These are phyloP conservation scores for Chelonus formosanus DNA, from an alignment of 2,888 invertebrate genomes.

Conservation along the genomic window DNA sequence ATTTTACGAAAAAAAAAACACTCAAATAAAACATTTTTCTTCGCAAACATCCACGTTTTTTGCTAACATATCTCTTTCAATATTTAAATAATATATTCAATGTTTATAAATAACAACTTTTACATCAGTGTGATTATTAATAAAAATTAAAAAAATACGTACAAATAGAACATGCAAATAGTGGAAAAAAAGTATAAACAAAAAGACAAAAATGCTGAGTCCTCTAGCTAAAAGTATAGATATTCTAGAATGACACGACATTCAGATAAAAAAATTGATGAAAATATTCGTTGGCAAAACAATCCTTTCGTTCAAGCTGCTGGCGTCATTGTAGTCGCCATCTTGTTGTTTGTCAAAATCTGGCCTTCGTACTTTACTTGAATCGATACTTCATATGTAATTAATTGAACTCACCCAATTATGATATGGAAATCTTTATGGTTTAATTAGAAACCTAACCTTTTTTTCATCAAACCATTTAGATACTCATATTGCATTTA, in stretches of 20 bases:
- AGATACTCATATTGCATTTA: too few relatives aligned
- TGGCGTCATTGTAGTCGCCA: slow-evolving; percentile 53
- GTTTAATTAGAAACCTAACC: too few relatives aligned
- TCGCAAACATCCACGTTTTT: neutral
- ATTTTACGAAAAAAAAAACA: slow-evolving; percentile 12
- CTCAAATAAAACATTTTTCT: slow-evolving; percentile 1
- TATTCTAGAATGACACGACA: slow-evolving; percentile 57
- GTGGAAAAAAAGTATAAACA: neutral
- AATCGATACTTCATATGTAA: neutral
- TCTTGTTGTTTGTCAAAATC: slow-evolving; percentile 63
- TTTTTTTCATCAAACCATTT: too few relatives aligned
- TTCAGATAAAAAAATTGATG: slow-evolving; percentile 44
- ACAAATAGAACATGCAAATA: slow-evolving; percentile 49
- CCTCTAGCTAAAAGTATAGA: slow-evolving; percentile 42
- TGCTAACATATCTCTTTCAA: neutral
- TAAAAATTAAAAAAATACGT: slow-evolving; percentile 2
- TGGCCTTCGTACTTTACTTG: slow-evolving; percentile 39
- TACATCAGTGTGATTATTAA: slow-evolving; percentile 15
- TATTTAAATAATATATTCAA: slow-evolving; percentile 6
- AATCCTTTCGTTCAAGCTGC: slow-evolving; percentile 52
- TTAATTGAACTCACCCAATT: neutral
- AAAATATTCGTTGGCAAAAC: slow-evolving; percentile 50
- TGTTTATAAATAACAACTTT: slow-evolving; percentile 27
- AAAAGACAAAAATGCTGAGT: slow-evolving; percentile 14
- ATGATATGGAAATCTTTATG: too few relatives aligned